Evolutionary conservation across 2,888 invertebrate species (phyloP), one percentile per base, ranked within the genome.

Genomic region (Serrognathus titanus): DNA sequence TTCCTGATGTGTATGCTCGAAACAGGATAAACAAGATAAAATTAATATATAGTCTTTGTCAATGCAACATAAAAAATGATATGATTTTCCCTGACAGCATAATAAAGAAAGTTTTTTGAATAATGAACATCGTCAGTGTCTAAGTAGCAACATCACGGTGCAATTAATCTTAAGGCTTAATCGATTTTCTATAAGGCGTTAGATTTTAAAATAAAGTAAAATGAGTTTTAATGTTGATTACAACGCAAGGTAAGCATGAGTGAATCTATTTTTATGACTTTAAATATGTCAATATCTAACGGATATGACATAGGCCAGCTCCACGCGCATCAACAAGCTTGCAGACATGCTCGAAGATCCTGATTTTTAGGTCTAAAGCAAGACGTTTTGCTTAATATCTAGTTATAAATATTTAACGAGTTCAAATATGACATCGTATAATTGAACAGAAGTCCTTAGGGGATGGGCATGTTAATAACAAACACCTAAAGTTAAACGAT

Each of bases 141-240:
- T 43, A 43, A 43, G 43, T 43, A 43, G 54, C 51, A 57, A 57
- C 57, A 57, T 55, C 48, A 39, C 50, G 53, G 48, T 31, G 57
- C 49, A 60, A 60, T 60, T 60, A 60, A 60, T 57, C 60, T 60
- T 52, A 52, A 43, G 45, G 10, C 39, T 56, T 60, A 60, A 60
- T 57, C 60, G 55, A 60, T 60, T 57, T 57, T 57, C 50, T 46
- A 45, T 40, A 55, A 54, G 53, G 54, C 40, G 57, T 55, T 51
- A 48, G 37, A 48, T 49, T 57, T 48, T 48, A 43, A 45, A 53
- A 56, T 59, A 57, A 43, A 43, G 20, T 43, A 43, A 43, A 43
- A 43, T 43, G 43, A 43, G 2, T 4, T 20, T 16, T 20, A 43
- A 43, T 43, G 12, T 16, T 9, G 16, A 43, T 43, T 20, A 12